A percentile compares a stretch with the other conserved stretches of the same genome.
Conservation (phyloP, 2,113 vertebrate species). For the Channa argus region DNA sequence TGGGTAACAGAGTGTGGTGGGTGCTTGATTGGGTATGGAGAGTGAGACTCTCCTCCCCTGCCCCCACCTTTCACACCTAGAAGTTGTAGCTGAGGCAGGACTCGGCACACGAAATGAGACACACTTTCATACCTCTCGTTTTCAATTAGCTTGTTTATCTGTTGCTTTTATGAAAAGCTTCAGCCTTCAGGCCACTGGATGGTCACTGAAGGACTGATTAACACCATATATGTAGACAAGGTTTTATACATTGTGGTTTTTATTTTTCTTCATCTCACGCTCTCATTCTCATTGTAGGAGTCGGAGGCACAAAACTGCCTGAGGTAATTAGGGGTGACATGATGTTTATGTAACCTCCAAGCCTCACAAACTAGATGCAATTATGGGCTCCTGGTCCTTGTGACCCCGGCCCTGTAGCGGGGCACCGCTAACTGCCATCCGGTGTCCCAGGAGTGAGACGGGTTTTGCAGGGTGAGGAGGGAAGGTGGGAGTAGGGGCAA, state of each 20-base stretch:
- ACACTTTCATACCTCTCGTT: conserved; percentile 64
- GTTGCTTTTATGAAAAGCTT: conserved; percentile 38
- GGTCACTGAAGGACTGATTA: conserved; percentile 46
- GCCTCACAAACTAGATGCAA: conserved; percentile 82
- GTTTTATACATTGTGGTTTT: conserved; percentile 15
- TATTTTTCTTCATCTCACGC: conserved; percentile 36
- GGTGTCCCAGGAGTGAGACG: conserved; percentile 59
- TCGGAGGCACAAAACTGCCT: conserved; percentile 50
- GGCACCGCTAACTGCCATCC: conserved; percentile 53
- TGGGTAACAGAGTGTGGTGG: conserved; percentile 57
- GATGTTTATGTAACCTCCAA: conserved; percentile 87
- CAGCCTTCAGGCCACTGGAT: neutral
- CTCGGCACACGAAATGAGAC: conserved; percentile 33
- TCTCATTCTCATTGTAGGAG: conserved; percentile 42
- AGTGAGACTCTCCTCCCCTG: conserved; percentile 36
- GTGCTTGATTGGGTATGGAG: conserved; percentile 65
- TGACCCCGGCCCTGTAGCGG: conserved; percentile 72
- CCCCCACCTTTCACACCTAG: conserved; percentile 45
- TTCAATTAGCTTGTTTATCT: conserved; percentile 70
- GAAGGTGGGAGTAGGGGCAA: conserved; percentile 54
- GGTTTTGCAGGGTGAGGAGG: conserved; percentile 51
- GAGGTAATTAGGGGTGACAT: conserved; percentile 82
- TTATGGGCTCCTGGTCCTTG: conserved; percentile 75
- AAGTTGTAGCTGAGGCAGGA: conserved; percentile 49
- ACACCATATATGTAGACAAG: conserved; percentile 26